These are phyloP conservation scores for Megaceryle maxima DNA, from an alignment of 2,113 vertebrate species.

Conservation along the genomic window DNA sequence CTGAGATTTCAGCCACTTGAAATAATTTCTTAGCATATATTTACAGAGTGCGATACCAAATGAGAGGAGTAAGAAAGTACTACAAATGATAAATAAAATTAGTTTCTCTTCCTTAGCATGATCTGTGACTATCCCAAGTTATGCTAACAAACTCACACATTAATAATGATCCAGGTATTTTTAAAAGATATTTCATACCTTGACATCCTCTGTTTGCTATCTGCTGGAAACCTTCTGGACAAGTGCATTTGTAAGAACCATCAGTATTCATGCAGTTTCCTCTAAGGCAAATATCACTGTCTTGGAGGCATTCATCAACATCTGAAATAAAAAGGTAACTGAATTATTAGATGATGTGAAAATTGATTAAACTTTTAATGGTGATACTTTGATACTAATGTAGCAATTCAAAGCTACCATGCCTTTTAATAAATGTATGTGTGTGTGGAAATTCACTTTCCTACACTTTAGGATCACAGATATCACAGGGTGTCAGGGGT, in stretches of 20 bases:
- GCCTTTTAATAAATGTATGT: not conserved
- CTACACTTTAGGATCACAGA: not conserved
- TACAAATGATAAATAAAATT: not conserved
- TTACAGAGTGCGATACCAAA: not conserved
- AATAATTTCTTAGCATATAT: not conserved
- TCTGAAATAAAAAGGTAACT: conserved; percentile 77
- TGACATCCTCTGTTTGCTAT: conserved; percentile 81
- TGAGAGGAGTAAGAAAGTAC: not conserved
- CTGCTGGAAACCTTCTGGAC: conserved; percentile 86
- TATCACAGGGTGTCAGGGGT: no score
- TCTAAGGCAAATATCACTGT: conserved; percentile 75
- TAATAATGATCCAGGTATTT: not conserved
- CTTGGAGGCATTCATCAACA: conserved; percentile 90
- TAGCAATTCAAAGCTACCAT: not conserved
- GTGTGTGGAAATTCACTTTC: not conserved
- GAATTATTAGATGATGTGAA: not conserved
- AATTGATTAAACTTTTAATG: not conserved
- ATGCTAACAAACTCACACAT: not conserved
- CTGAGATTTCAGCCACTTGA: not conserved
- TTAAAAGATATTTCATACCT: conserved; percentile 73
- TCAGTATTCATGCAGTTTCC: conserved; percentile 88
- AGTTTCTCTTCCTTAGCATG: not conserved
- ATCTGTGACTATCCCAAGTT: not conserved
- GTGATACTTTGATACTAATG: not conserved
- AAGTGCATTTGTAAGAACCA: conserved; percentile 91